Evolutionary conservation across 1,140 invertebrate genomes (phyloP).

Genomic region (Augochlora pura): DNA sequence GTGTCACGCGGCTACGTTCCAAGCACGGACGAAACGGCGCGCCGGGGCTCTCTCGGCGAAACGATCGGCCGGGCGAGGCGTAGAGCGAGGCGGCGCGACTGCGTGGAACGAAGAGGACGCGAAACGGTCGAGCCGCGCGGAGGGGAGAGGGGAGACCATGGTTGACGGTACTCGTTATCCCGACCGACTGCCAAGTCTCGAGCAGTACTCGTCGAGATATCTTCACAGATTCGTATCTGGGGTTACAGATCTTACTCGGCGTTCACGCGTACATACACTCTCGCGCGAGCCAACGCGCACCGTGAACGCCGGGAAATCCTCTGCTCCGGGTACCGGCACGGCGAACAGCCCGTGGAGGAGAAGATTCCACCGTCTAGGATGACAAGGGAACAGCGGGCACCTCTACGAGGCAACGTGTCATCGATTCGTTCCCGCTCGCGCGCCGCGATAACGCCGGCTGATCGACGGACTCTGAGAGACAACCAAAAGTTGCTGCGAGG

Average conservation of each 20-base stretch:
- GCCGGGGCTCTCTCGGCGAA: slow-evolving; percentile 32
- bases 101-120: too few species aligned
- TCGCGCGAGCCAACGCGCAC: background rate
- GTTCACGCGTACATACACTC: slow-evolving; percentile 1
- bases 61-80: slow-evolving; percentile 18
- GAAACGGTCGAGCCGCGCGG: too few species aligned
- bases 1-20: slow-evolving; percentile 46
- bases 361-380: background rate
- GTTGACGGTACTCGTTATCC: slow-evolving; percentile 65
- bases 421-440: background rate
- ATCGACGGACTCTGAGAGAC: background rate
- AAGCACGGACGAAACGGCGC: slow-evolving; percentile 32
- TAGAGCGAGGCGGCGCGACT: background rate
- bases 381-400: background rate
- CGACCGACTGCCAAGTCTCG: slow-evolving; percentile 59
- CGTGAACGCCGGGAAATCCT: slow-evolving; percentile 39
- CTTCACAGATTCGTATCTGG: slow-evolving; percentile 62
- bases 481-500: background rate
- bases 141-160: slow-evolving; percentile 13
- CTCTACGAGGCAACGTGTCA: too few species aligned
- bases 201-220: slow-evolving; percentile 56
- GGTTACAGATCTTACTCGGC: slow-evolving; percentile 59
- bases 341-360: slow-evolving; percentile 29
- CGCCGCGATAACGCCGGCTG: background rate
- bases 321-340: background rate